Evolutionary conservation across 2,113 vertebrate genomes (phyloP).

Genomic region (Sarotherodon lohbergeri): DNA sequence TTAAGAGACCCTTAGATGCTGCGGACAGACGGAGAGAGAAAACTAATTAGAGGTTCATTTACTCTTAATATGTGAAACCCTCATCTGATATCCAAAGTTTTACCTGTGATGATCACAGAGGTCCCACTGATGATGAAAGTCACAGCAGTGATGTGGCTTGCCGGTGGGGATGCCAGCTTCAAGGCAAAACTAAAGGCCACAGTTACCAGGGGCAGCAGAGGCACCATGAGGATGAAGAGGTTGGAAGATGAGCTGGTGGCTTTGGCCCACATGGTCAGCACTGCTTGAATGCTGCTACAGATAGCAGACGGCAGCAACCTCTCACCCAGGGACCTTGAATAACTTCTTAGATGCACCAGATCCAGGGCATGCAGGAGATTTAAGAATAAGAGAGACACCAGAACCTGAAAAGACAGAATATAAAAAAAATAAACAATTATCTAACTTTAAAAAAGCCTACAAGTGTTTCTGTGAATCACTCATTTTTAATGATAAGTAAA

Average conservation of each 20-base stretch:
- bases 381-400: conserved; percentile 61
- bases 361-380: conserved; percentile 52
- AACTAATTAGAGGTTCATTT: neutral
- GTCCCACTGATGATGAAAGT: conserved; percentile 48
- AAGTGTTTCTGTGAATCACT: neutral
- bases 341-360: conserved; percentile 50
- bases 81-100: neutral
- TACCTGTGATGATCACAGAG: conserved; percentile 64
- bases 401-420: conserved; percentile 40
- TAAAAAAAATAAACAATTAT: neutral
- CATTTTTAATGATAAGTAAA: neutral
- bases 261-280: conserved; percentile 64
- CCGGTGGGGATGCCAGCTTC: conserved; percentile 31
- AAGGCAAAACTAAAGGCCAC: conserved; percentile 53
- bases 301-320: conserved; percentile 67
- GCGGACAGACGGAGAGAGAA: neutral
- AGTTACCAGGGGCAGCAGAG: conserved; percentile 62
- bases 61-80: neutral
- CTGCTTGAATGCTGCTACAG: conserved; percentile 58
- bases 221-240: conserved; percentile 43
- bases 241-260: conserved; percentile 27
- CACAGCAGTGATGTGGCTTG: conserved; percentile 23
- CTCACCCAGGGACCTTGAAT: conserved; percentile 64
- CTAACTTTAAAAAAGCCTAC: neutral
- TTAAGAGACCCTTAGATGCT: conserved; percentile 45